Conservation (phyloP, 1,140 invertebrate genomes). For the Nomia melanderi region DNA sequence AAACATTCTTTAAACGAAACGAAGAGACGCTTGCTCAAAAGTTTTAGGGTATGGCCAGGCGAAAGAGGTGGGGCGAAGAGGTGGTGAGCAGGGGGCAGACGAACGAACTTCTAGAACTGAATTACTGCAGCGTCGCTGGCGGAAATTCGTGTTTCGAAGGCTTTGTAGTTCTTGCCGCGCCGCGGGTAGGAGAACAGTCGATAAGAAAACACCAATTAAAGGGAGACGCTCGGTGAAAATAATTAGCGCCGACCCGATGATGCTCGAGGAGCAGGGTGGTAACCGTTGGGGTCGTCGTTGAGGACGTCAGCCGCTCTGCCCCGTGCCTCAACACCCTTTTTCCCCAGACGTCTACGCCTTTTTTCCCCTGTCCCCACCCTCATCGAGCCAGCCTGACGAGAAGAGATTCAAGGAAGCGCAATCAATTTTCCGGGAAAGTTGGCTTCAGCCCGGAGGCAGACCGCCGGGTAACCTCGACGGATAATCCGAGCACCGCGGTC, state of each 20-base stretch:
- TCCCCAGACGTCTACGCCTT: not conserved
- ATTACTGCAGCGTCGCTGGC: conserved; percentile 29
- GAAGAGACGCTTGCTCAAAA: conserved; percentile 7
- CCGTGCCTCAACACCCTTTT: not conserved
- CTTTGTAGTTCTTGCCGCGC: conserved; percentile 34
- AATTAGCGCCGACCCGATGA: conserved; percentile 48
- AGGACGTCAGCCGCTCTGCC: not conserved
- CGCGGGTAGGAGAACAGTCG: not conserved
- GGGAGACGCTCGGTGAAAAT: conserved; percentile 51
- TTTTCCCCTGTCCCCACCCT: too few species aligned
- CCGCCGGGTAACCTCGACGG: conserved; percentile 54
- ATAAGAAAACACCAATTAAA: conserved; percentile 56
- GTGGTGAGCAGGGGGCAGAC: too few species aligned
- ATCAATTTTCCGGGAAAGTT: conserved; percentile 62
- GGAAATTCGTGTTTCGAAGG: conserved; percentile 44
- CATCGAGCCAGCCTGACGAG: not conserved
- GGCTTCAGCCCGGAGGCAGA: conserved; percentile 25
- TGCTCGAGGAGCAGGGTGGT: not conserved
- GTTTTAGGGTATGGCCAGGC: too few species aligned
- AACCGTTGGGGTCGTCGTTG: conserved; percentile 7
- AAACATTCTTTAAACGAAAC: not conserved
- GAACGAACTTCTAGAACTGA: conserved; percentile 26
- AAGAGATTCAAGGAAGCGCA: conserved; percentile 40
- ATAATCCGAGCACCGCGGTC: conserved; percentile 66
- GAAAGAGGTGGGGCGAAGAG: too few species aligned